Percentiles rank a stretch among this genome's conserved stretches.
Conservation (phyloP, 37 sponge, comb jelly and placozoan genomes). For the Lycopodina hypogea region DNA sequence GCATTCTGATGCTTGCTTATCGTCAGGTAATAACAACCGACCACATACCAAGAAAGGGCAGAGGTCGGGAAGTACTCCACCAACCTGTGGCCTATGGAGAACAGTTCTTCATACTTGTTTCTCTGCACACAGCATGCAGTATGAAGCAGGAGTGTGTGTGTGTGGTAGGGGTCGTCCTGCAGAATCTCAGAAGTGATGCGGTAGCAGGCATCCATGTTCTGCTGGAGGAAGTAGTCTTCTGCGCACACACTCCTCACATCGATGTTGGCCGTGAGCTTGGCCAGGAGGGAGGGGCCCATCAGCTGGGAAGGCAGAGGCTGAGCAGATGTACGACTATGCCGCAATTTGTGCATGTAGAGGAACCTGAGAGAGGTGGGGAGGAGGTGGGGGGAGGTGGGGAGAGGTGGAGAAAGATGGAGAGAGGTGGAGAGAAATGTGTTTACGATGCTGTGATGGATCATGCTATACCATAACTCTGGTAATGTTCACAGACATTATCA, state of each 20-base stretch:
- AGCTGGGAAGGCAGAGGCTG: not conserved
- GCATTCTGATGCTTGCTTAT: conserved; percentile 56
- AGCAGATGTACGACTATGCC: not conserved
- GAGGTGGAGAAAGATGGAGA: not conserved
- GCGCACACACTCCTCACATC: conserved; percentile 48
- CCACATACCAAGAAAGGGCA: conserved; percentile 80
- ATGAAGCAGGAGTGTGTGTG: conserved; percentile 42
- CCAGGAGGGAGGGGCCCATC: not conserved
- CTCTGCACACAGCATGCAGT: conserved; percentile 53
- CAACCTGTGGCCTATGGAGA: conserved; percentile 59
- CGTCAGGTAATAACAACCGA: conserved; percentile 77
- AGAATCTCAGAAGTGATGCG: conserved; percentile 55
- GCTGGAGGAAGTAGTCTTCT: conserved; percentile 13
- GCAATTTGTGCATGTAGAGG: conserved; percentile 49
- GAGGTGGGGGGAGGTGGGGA: no score
- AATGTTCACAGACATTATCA: not conserved
- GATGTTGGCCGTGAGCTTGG: conserved; percentile 21
- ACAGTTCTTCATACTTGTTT: conserved; percentile 59
- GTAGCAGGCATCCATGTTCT: conserved; percentile 53
- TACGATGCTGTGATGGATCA: no score
- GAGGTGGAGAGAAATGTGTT: not conserved
- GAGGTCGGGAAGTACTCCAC: conserved; percentile 58
- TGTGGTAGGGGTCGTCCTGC: conserved; percentile 67
- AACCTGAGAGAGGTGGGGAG: no score
- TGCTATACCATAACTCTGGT: no score